phyloP scores from a whole-genome alignment of 2,113 vertebrate genomes.

The pig (Sus scrofa) region T2T-Sscrofa CM000812.6:239776001-239776500 shows the following conservation, averaged over 20 bases:
- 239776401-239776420: neutral
- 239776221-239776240: neutral
- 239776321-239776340: neutral
- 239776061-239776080: neutral
- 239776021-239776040: neutral
- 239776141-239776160: neutral
- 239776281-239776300: neutral
- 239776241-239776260: neutral
- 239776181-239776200: neutral
- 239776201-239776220: neutral
- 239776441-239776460: neutral
- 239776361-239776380: neutral
- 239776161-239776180: neutral
- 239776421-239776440: neutral
- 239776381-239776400: neutral
- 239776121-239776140: neutral
- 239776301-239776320: neutral
- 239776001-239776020: neutral
- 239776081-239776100: neutral
- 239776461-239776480: neutral
- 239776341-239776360: neutral
- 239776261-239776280: too few species aligned
- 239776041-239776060: neutral
- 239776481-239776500: neutral
- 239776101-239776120: neutral